Base-by-base conservation (phyloP, 2,113 vertebrate genomes). In the Myrmecobius fasciatus region DNA sequence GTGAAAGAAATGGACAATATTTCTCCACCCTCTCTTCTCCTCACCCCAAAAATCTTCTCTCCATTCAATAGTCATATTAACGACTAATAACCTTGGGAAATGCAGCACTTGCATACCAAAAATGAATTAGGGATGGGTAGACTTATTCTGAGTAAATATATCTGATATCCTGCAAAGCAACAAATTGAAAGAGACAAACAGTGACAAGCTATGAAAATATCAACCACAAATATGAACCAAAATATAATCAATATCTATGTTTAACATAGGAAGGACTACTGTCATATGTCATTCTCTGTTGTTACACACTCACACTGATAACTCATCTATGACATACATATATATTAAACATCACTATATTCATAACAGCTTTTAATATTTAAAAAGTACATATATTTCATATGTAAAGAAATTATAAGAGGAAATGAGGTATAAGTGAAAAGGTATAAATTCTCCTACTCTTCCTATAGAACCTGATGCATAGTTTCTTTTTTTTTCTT, bases 71-170 rank as follows among this genome's bases (percentile, higher is more conserved):
- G 43, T 8, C n/a, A 83, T 43, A 83, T 83, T 43, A 43, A 43
- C 43, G 36, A 43, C 67, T 43, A 83, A 83, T 96, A 94, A 89
- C 53, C 46, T 52, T 25, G 31, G 52, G 89, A 43, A 56, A 52
- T 26, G 43, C 3, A 52, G 89, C 31, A 53, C 25, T 51, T 90
- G 54, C 49, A 90, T 56, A 14, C 14, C 88, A 51, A 49, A 8
- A 52, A 28, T 83, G 92, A 25, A 10, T 92, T 93, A 89, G 43
- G 89, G 53, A 93, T 48, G 75, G 31, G 3, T 28, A 51, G 53
- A 90, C n/a, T 95, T 88, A 92, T 52, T 92, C 43, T 54, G 54
- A 56, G 91, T 25, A 48, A 88, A 49, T 52, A 47, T 91, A 90
- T 47, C 53, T 9, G 60, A 20, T 2, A 53, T n/a, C 91, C 91